Base-by-base conservation (phyloP, 30 jellyfish, hydroid and myxozoan genomes). In the Aurelia sp. region DNA sequence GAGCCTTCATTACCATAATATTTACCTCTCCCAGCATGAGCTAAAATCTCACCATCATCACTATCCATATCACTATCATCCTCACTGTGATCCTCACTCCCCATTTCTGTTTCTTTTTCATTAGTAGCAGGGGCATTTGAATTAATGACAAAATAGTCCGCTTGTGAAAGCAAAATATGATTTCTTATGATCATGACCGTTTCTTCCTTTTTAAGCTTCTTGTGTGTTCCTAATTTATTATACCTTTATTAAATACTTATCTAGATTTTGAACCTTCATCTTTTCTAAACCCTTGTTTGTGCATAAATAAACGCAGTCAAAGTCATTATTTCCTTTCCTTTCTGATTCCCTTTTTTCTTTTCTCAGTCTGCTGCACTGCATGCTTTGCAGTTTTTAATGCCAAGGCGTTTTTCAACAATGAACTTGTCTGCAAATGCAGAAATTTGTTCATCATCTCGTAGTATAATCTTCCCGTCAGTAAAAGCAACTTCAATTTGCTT, bases 141-240 rank as follows among this genome's bases (percentile, higher is more conserved):
- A 52, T 11, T 52, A 52, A 52, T 52, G 63, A 16, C 63, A 8
- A 66, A n/a, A 41, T 22, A 19, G 52, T 66, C 51, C 17, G 31
- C 52, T 66, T 33, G 17, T 22, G 41, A 22, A 41, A 7, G 52
- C 78, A 66, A 66, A 66, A 19, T 67, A 55, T 67, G 78, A 67
- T 67, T 67, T 67, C 78, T 67, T 67, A 19, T 67, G 31, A 67
- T 24, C 78, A 67, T 67, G 78, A 67, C 31, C 78, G n/a, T 67
- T 67, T 67, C 78, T 67, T 67, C 31, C 78, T 31, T 67, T 67
- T 67, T 67, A 67, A 67, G 78, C 78, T 67, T 31, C 55, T 67
- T 67, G 78, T 50, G 13, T 67, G 78, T 67, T 67, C 31, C 78
- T 67, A 67, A 67, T 67, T 55, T 67, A 67, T 67, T 67, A 67